These are phyloP conservation scores for Muntiacus reevesi DNA, from an alignment of 2,113 vertebrate genomes.

Conservation along the genomic window DNA sequence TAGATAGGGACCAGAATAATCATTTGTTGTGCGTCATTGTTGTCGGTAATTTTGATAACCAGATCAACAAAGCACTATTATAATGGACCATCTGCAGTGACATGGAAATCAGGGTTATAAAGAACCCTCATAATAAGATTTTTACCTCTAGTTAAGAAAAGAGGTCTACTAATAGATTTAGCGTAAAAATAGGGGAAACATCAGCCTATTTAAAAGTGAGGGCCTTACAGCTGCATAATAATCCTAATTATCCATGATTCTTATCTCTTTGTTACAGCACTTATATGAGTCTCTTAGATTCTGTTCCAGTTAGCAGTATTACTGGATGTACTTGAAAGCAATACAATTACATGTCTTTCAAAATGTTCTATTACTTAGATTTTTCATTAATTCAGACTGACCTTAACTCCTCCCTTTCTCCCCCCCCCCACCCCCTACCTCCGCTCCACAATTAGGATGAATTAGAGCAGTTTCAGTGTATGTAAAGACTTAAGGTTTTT, in stretches of 20 bases:
- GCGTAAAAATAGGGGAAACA: not conserved
- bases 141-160: constrained; percentile 32
- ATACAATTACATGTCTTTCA: constrained; percentile 36
- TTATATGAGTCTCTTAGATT: constrained; percentile 23
- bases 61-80: constrained; percentile 39
- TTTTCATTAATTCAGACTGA: constrained; percentile 29
- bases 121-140: not conserved
- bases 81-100: constrained; percentile 2
- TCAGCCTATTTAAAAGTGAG: constrained; percentile 14
- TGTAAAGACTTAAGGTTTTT: not conserved
- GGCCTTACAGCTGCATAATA: constrained; percentile 27
- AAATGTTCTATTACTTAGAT: constrained; percentile 37
- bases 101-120: not conserved
- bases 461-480: constrained; percentile 6
- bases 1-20: not conserved
- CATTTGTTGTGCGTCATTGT: not conserved
- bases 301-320: constrained; percentile 18
- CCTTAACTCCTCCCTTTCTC: not conserved
- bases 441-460: not conserved
- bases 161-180: constrained; percentile 1
- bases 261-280: constrained; percentile 42
- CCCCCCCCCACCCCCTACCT: not conserved
- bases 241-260: constrained; percentile 44
- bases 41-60: constrained; percentile 18
- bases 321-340: constrained; percentile 32